Evolutionary conservation across 2,113 vertebrate genomes (phyloP).

Genomic region (Microtus pennsylvanicus): DNA sequence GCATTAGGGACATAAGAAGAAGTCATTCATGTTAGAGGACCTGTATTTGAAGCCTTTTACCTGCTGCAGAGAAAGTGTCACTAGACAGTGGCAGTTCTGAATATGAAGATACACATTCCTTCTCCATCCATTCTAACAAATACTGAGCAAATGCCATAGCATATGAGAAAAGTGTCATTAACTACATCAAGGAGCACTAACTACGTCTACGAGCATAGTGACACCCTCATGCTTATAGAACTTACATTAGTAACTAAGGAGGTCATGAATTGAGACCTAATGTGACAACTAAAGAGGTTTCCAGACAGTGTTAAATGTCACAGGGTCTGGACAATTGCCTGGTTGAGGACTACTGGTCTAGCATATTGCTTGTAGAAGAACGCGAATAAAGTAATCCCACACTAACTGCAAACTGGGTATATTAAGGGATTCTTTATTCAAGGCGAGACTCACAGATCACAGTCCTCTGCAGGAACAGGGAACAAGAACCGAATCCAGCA

Average conservation of each 20-base stretch:
- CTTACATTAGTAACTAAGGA: not conserved
- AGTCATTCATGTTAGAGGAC: not conserved
- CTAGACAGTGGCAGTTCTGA: not conserved
- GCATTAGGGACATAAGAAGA: not conserved
- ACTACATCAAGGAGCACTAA: not conserved
- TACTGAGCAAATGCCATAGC: not conserved
- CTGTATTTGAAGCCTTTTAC: not conserved
- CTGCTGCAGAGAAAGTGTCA: not conserved
- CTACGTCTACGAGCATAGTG: not conserved
- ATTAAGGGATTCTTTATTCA: too few relatives aligned
- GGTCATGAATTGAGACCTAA: not conserved
- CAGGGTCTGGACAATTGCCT: not conserved
- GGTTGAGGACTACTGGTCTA: not conserved
- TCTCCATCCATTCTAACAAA: not conserved
- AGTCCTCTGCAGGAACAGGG: too few relatives aligned
- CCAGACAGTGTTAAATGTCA: not conserved
- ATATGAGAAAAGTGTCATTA: not conserved
- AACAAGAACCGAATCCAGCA: too few relatives aligned
- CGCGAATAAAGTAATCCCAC: too few relatives aligned
- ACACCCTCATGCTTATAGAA: not conserved
- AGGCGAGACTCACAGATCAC: too few relatives aligned
- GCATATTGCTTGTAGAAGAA: not conserved
- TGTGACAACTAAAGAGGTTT: not conserved
- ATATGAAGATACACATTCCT: not conserved
- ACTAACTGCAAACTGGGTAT: too few relatives aligned